phyloP scores from a whole-genome alignment of 2,888 invertebrate genomes.

The Trimorus sp. region DNA sequence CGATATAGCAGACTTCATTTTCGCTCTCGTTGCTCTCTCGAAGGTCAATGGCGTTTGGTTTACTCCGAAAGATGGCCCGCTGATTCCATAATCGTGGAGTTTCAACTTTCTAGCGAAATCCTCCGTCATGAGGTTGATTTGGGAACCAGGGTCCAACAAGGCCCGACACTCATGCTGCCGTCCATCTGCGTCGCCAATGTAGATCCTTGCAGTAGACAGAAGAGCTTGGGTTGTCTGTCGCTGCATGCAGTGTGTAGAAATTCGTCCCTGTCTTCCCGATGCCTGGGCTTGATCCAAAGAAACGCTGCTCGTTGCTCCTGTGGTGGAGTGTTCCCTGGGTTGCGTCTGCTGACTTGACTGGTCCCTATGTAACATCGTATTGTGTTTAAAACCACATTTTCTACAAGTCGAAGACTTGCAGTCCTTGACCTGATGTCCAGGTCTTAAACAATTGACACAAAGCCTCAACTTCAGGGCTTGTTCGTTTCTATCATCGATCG shows the following conservation, averaged over 20 bases:
- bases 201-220: neutral
- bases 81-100: neutral
- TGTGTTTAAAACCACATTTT: constrained; percentile 1
- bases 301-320: no score
- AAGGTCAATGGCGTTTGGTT: neutral
- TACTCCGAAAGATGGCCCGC: neutral
- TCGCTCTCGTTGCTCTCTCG: neutral
- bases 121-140: neutral
- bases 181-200: neutral
- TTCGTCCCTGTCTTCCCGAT: neutral
- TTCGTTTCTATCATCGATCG: neutral
- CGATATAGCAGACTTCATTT: neutral
- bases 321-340: neutral
- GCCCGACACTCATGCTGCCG: neutral
- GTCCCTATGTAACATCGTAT: neutral
- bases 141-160: neutral
- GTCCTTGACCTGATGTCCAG: neutral
- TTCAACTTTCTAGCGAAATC: neutral
- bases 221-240: neutral
- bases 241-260: neutral
- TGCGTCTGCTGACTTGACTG: neutral
- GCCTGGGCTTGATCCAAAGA: neutral
- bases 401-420: neutral
- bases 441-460: neutral
- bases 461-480: neutral